Conservation (phyloP, 2,113 vertebrate genomes). For the Phyllostomus hastatus region DNA sequence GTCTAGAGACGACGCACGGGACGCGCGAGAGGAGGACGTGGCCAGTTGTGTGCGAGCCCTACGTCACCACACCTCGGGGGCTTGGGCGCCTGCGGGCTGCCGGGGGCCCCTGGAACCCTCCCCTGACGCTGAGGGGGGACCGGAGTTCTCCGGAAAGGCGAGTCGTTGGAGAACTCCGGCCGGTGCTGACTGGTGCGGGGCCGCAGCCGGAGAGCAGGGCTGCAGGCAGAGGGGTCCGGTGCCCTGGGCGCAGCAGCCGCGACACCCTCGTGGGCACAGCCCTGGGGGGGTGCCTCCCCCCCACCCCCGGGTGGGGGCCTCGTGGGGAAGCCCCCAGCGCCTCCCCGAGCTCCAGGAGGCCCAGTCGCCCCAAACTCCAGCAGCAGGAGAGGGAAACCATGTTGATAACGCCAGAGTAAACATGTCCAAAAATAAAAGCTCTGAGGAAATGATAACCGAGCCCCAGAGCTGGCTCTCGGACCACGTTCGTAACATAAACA, state of each 20-base stretch:
- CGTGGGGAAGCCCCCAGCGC: background rate
- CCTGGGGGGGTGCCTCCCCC: background rate
- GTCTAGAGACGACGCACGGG: no score
- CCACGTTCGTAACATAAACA: background rate
- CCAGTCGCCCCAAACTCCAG: fast-evolving
- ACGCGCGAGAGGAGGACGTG: no score
- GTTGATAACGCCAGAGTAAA: background rate
- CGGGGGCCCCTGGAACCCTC: background rate
- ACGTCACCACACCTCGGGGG: fast-evolving
- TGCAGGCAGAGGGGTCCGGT: background rate
- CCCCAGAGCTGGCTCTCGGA: background rate
- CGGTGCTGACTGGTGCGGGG: background rate
- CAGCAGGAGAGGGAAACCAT: background rate
- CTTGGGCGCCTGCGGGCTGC: background rate
- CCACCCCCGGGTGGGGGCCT: no score
- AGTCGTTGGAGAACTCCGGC: background rate
- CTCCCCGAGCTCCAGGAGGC: fast-evolving
- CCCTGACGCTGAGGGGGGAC: background rate
- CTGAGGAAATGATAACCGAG: background rate
- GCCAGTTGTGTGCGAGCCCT: background rate
- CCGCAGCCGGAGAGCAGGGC: background rate
- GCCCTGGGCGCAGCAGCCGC: fast-evolving
- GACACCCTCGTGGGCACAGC: no score
- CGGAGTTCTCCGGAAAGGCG: background rate
- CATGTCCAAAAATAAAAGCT: background rate